Base-by-base conservation (phyloP, 2,888 invertebrate genomes). In the Helleia helle region DNA sequence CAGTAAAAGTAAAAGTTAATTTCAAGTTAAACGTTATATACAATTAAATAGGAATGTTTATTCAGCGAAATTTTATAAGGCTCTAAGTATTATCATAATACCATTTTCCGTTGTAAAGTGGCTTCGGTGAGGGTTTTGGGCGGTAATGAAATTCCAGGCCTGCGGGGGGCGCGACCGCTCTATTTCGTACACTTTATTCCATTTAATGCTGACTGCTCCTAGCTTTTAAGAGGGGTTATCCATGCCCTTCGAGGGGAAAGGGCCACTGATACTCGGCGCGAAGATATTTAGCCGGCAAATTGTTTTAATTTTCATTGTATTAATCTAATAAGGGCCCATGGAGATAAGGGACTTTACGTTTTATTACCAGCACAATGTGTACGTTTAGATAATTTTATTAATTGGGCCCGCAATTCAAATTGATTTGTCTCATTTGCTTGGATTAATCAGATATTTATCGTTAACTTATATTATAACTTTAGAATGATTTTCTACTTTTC, bases 201-300 rank as follows among this genome's bases (percentile, higher is more conserved):
- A 80, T 81, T 81, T 81, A 83, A 83, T 81, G 81, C 83, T 83
- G 81, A 83, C 83, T 84, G 79, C 83, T 84, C 71, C 77, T 81
- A 79, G 80, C 83, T 84, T 83, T 83, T 80, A 81, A 80, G 83
- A 80, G 83, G 83, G 83, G 83, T 81, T 80, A 83, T 83, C 79
- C 72, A 75, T 75, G 80, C 83, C 83, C 83, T 79, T 73, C 75
- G 70, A 71, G 67, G 71, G 60, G 79, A 80, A 71, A 76, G 77
- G 80, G 76, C 77, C 76, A 77, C 75, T 75, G 80, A 83, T 81
- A 80, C 74, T 74, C 61, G 54, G 72, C 67, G 70, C 69, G 69
- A 75, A 81, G 84, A 84, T 83, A 85, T 84, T 84, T 83, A 86
- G 81, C 84, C 81, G 81, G 84, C 84, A 85, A 86, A 86, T 86